Conservation (phyloP, 1,140 invertebrate species). For the Brachionus koreanus region DNA sequence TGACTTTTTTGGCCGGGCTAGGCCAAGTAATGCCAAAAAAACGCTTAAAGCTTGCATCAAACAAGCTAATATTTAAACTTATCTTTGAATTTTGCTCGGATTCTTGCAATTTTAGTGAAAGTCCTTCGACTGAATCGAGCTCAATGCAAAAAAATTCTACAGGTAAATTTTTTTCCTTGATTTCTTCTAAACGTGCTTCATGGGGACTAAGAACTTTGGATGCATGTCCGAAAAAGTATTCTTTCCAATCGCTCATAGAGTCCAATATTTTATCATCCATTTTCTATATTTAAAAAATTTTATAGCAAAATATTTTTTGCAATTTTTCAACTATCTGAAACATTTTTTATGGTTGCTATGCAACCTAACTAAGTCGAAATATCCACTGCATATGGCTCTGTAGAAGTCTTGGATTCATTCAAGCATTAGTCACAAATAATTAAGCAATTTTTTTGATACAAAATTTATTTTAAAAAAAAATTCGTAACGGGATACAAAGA, state of each 20-base stretch:
- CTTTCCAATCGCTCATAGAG: slow-evolving; percentile 24
- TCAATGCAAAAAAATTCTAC: slow-evolving; percentile 32
- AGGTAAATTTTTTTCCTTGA: slow-evolving; percentile 1
- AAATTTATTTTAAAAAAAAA: neutral
- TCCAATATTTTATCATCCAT: neutral
- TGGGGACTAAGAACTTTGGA: neutral
- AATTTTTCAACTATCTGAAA: neutral
- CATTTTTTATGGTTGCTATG: neutral
- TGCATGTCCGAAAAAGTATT: neutral
- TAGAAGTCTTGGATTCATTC: neutral
- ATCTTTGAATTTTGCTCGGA: slow-evolving; percentile 47
- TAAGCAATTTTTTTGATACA: neutral
- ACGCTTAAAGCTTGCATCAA: slow-evolving; percentile 52
- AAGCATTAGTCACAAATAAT: neutral
- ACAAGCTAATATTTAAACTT: slow-evolving; percentile 52
- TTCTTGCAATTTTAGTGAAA: slow-evolving; percentile 39
- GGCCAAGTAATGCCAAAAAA: slow-evolving; percentile 57
- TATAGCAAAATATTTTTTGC: neutral
- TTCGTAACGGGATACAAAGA: neutral
- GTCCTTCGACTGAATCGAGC: neutral
- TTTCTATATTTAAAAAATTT: neutral
- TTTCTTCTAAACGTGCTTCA: slow-evolving; percentile 21
- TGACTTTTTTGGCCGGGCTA: slow-evolving; percentile 48
- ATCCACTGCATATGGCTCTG: neutral
- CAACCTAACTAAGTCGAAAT: neutral